Conservation (phyloP, 2,888 invertebrate genomes). For the Dasysyrphus tricinctus region DNA sequence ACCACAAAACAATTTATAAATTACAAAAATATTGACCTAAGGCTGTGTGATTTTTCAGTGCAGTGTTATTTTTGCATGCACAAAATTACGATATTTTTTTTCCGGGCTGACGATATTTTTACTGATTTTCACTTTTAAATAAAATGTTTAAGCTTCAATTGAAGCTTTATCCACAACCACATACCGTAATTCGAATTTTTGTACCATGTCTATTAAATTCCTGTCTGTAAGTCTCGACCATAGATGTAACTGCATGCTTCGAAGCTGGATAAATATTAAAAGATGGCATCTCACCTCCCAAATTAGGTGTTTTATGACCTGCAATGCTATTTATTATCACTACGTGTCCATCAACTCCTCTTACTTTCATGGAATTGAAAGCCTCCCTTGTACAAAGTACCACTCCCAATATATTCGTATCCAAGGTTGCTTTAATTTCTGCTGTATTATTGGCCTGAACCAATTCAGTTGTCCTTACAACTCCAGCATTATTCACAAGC, state of each 20-base stretch:
- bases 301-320: constrained; percentile 79
- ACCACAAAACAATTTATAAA: too few species aligned
- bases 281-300: constrained; percentile 75
- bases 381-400: constrained; percentile 84
- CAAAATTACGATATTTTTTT: too few species aligned
- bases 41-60: too few species aligned
- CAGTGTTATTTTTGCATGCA: too few species aligned
- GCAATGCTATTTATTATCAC: constrained; percentile 83
- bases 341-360: constrained; percentile 84
- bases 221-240: constrained; percentile 81
- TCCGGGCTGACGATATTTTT: too few species aligned
- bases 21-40: too few species aligned
- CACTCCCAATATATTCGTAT: constrained; percentile 84
- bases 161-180: not conserved
- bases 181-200: constrained; percentile 79
- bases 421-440: constrained; percentile 80
- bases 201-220: constrained; percentile 79
- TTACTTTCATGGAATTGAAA: constrained; percentile 83
- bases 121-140: not conserved
- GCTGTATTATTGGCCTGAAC: constrained; percentile 76
- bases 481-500: constrained; percentile 85
- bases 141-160: not conserved
- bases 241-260: constrained; percentile 81
- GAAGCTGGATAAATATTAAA: constrained; percentile 81
- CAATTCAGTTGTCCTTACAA: constrained; percentile 55